Base-by-base conservation (phyloP, 2,888 invertebrate genomes). In the Pollenia amentaria region DNA sequence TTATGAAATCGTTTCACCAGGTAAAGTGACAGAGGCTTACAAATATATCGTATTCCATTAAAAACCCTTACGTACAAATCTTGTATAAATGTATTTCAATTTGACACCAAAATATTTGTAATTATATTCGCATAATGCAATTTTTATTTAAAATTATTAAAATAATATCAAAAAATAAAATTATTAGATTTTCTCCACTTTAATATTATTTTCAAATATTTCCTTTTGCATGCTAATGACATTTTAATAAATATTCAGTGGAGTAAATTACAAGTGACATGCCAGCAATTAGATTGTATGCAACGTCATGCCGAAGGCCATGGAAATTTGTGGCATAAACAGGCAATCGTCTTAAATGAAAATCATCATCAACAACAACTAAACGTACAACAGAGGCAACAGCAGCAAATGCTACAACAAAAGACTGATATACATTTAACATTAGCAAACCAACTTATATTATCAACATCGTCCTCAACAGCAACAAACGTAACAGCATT, bases 251-350 rank as follows among this genome's bases (percentile, higher is more conserved):
- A 69, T 51, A n/a, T 89, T 87, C 89, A 93, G 93, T 93, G 92
- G 91, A 92, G 92, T 89, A 92, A 93, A 91, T 91, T 93, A 89
- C 91, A 92, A 90, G 90, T 91, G 89, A 92, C 92, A 88, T 92
- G 93, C 88, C 93, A 93, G 90, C 93, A 93, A 91, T 91, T 93
- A 89, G 92, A 93, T 90, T 93, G 93, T 89, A 93, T 93, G 92
- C 92, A 93, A 88, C 92, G 92, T 55, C 93, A 93, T 89, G 93
- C 92, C 88, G 92, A 93, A 90, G 93, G 93, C 88, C 92, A 92
- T 90, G 92, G 93, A 42, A 93, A 93, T 91, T 92, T 93, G 89
- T 93, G 93, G 93, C 92, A 91, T 85, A 92, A 93, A 89, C 93
- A 93, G 90, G 92, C 93, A 90, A 92, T 90, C 88, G 90, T 91